A percentile compares a stretch with the other conserved stretches of the same genome.
Conservation (phyloP, 2,888 invertebrate genomes). For the Aphidoletes aphidimyza region DNA sequence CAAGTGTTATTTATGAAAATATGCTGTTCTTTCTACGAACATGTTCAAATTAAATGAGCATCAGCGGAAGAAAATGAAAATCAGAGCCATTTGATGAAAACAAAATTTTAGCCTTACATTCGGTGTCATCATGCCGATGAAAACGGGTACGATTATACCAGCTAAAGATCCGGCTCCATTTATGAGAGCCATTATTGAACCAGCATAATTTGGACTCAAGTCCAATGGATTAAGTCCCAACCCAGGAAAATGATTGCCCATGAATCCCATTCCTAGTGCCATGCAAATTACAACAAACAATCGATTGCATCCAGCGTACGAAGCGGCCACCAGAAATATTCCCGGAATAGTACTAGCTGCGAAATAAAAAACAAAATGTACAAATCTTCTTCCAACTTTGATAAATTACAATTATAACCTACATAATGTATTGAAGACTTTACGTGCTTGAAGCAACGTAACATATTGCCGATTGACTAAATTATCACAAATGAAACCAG, state of each 20-base stretch:
- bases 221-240: constrained; percentile 78
- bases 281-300: constrained; percentile 72
- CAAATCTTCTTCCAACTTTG: background rate
- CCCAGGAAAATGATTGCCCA: constrained; percentile 78
- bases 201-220: constrained; percentile 75
- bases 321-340: constrained; percentile 74
- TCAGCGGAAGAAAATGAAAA: too few relatives aligned
- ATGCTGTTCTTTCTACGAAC: background rate
- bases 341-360: constrained; percentile 76
- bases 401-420: background rate
- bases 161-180: constrained; percentile 79
- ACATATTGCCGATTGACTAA: constrained; percentile 72
- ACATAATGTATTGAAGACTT: constrained; percentile 69
- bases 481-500: constrained; percentile 77
- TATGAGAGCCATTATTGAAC: constrained; percentile 76
- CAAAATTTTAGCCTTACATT: background rate
- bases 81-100: too few relatives aligned
- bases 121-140: background rate
- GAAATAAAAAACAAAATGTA: too few relatives aligned
- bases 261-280: constrained; percentile 75
- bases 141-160: constrained; percentile 67
- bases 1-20: background rate
- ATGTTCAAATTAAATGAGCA: too few relatives aligned
- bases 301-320: constrained; percentile 76
- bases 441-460: constrained; percentile 70